Evolutionary conservation across 2,797 vertebrate genomes (phyloP), one percentile per base, ranked within the genome.

Genomic region (Malacoctenus gilli): DNA sequence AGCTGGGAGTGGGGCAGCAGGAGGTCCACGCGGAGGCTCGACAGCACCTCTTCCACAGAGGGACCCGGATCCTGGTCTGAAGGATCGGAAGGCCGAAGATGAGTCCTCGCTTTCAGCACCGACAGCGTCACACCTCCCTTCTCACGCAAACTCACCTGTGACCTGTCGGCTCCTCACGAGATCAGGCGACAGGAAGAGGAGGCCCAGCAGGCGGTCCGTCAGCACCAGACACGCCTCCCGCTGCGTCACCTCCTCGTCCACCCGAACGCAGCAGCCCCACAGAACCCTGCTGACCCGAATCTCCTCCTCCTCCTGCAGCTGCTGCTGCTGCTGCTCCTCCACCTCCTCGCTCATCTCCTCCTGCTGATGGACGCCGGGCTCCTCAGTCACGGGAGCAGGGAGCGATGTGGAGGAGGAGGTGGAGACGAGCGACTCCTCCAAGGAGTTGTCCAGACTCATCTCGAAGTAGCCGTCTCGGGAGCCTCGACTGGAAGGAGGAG

Each of bases 381-480:
- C 55, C 10, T 85, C 81, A 18, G 72, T 52, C 64, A 80, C 52
- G n/a, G 61, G 62, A 48, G 25, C 32, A 19, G 51, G 5, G 2
- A 19, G 65, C 0, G 40, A 52, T 0, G 53, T 83, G 0, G 87
- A 28, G 25, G 25, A 28, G 11, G 16, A 88, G 2, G 91, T 68
- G 46, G 82, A 86, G 81, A 89, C 89, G 56, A 91, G 85, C 0
- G 89, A 68, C 67, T 85, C 85, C 25, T 84, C 82, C 1, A 72
- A 66, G 47, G 91, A 89, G 77, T 93, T 89, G 0, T 94, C 92
- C 48, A 94, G 91, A 31, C 94, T 93, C 95, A 99, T 98, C 87
- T 98, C 96, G 65, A 99, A 99, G 88, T 99, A 98, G 11, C 95
- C 95, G 40, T 95, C 95, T 62, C 93, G 92, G 23, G 93, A 92